Evolutionary conservation across 1,140 invertebrate genomes (phyloP).

Genomic region (Coenobita brevimanus): DNA sequence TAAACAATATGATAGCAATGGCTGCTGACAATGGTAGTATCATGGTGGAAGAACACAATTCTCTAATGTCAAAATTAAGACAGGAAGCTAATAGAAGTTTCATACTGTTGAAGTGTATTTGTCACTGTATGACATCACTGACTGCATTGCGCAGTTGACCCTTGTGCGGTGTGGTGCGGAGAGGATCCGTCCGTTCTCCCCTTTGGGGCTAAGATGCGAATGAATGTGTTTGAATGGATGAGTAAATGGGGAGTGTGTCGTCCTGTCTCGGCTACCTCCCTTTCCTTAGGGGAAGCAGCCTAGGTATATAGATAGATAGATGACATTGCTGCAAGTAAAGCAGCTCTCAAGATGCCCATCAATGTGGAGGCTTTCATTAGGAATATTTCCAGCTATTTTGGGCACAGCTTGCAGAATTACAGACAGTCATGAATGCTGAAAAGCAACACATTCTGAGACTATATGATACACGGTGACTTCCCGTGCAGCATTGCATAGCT

Average conservation of each 20-base stretch:
- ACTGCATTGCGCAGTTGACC: too few relatives aligned
- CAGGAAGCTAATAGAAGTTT: constrained; percentile 18
- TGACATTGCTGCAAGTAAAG: constrained; percentile 32
- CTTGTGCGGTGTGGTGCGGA: too few relatives aligned
- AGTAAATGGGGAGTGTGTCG: too few relatives aligned
- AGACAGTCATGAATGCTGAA: constrained; percentile 23
- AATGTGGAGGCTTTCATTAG: constrained; percentile 29
- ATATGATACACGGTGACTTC: constrained; percentile 12
- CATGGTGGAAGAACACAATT: constrained; percentile 24
- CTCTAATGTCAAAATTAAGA: constrained; percentile 28
- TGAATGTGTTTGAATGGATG: too few relatives aligned
- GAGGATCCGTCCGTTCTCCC: too few relatives aligned
- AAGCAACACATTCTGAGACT: constrained; percentile 10
- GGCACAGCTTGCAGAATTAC: constrained; percentile 37
- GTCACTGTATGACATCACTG: constrained; percentile 27
- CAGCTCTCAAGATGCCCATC: constrained; percentile 15
- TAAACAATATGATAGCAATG: constrained; percentile 38
- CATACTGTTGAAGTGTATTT: constrained; percentile 16
- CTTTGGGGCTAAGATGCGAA: too few relatives aligned
- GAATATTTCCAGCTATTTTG: constrained; percentile 32
- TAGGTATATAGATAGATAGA: too few relatives aligned
- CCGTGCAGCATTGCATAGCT: too few relatives aligned
- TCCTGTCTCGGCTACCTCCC: too few relatives aligned
- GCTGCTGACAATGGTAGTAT: constrained; percentile 27
- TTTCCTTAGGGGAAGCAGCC: too few relatives aligned